These are phyloP conservation scores for Drosophila lacicola DNA, from an alignment of 2,888 invertebrate genomes.

Conservation along the genomic window DNA sequence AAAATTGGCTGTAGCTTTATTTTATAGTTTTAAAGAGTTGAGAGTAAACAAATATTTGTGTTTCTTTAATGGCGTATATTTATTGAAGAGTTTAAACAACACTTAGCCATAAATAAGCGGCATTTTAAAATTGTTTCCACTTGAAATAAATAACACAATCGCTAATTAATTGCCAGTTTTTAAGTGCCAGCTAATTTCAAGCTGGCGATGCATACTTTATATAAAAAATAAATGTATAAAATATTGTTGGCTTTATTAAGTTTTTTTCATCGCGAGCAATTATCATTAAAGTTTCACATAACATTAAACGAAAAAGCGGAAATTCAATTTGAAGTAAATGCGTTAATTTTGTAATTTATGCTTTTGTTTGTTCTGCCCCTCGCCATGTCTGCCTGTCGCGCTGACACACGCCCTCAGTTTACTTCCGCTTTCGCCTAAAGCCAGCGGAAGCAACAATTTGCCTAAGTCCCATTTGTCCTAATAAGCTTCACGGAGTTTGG, in stretches of 20 bases:
- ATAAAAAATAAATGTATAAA: neutral
- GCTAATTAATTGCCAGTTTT: constrained; percentile 18
- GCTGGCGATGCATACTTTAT: neutral
- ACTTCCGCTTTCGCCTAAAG: constrained; percentile 8
- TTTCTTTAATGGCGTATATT: neutral
- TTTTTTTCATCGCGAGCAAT: constrained; percentile 34
- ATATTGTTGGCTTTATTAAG: constrained; percentile 2
- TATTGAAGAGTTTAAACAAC: neutral
- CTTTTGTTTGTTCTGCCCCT: constrained; percentile 27
- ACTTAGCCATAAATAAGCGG: neutral
- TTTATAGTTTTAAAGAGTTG: neutral
- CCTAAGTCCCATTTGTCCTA: constrained; percentile 57
- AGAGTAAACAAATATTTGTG: neutral
- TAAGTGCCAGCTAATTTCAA: constrained; percentile 4
- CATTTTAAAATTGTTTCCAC: neutral
- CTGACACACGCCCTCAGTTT: neutral
- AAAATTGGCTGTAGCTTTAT: neutral
- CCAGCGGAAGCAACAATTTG: constrained; percentile 65
- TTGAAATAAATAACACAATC: neutral
- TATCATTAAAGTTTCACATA: constrained; percentile 38
- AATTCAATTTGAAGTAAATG: constrained; percentile 63
- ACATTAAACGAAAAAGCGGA: constrained; percentile 35
- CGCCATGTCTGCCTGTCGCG: neutral
- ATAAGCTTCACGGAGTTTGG: constrained; percentile 66
- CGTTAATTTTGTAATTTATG: constrained; percentile 61